These are phyloP conservation scores for Tineola bisselliella DNA, from an alignment of 2,888 invertebrate genomes.

Conservation along the genomic window DNA sequence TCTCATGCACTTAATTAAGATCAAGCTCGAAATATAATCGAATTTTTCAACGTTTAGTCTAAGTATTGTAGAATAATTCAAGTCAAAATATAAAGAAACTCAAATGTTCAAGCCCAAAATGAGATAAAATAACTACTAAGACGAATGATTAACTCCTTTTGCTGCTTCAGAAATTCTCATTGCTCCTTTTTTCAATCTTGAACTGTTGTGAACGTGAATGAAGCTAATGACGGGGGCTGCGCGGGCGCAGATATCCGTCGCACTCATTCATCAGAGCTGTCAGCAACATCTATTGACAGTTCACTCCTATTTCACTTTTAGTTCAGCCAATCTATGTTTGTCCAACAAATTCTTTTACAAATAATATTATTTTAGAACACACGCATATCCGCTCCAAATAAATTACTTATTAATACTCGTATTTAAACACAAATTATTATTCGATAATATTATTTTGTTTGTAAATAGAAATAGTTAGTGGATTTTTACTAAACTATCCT, in stretches of 20 bases:
- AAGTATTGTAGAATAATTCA: too few species aligned
- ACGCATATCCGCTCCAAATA: background rate
- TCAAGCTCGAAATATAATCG: too few species aligned
- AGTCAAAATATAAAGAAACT: too few species aligned
- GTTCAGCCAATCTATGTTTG: conserved; percentile 1
- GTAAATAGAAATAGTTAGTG: too few species aligned
- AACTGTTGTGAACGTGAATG: conserved; percentile 23
- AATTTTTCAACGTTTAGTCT: too few species aligned
- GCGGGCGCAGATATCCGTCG: conserved; percentile 25
- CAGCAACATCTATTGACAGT: conserved; percentile 64
- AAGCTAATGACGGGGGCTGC: conserved; percentile 45
- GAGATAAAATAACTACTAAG: background rate
- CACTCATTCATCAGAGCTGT: conserved; percentile 61
- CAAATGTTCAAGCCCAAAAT: too few species aligned
- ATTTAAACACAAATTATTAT: too few species aligned
- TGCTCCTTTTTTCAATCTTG: conserved; percentile 30
- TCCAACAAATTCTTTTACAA: background rate
- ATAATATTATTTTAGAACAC: background rate
- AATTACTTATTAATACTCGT: background rate
- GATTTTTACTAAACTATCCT: background rate
- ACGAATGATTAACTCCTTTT: background rate
- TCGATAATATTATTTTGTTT: too few species aligned
- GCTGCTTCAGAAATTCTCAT: conserved; percentile 33
- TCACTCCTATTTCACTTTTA: conserved; percentile 32
- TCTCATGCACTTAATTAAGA: too few species aligned